Conservation (phyloP, 2,113 vertebrate species). For the Muscicapa adusta region DNA sequence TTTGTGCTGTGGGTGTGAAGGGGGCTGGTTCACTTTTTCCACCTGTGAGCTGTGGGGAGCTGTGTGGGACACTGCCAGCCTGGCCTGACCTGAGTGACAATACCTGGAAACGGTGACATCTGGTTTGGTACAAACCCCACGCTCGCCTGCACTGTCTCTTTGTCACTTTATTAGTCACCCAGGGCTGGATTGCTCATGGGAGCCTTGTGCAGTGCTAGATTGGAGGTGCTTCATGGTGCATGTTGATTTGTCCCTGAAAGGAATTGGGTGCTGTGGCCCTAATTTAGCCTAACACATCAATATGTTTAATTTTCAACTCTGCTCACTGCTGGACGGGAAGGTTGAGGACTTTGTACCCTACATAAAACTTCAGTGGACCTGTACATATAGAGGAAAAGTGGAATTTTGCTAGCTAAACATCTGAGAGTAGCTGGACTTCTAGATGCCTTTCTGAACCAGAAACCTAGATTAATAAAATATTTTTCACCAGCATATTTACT, state of each 20-base stretch:
- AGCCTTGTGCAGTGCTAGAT: not conserved
- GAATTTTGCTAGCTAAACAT: not conserved
- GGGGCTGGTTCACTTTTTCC: not conserved
- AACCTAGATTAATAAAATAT: not conserved
- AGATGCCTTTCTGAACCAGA: not conserved
- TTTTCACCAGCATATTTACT: not conserved
- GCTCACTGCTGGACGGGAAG: not conserved
- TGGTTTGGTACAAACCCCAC: not conserved
- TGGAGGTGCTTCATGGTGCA: not conserved
- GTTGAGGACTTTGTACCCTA: not conserved
- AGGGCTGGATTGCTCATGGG: not conserved
- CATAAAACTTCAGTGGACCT: not conserved
- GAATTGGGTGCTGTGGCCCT: not conserved
- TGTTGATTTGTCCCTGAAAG: not conserved
- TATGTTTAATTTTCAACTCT: not conserved
- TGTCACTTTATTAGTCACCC: not conserved
- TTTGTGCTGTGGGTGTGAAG: not conserved
- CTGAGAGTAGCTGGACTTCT: not conserved
- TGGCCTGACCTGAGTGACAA: not conserved
- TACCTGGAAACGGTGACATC: not conserved
- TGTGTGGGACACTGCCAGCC: not conserved
- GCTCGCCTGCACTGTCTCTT: accelerated
- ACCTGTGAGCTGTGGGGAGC: not conserved
- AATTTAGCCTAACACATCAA: not conserved
- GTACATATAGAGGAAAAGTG: not conserved